Evolutionary conservation across 2,888 invertebrate genomes (phyloP), one percentile per base, ranked within the genome.

Genomic region (Epistrophe grossulariae): DNA sequence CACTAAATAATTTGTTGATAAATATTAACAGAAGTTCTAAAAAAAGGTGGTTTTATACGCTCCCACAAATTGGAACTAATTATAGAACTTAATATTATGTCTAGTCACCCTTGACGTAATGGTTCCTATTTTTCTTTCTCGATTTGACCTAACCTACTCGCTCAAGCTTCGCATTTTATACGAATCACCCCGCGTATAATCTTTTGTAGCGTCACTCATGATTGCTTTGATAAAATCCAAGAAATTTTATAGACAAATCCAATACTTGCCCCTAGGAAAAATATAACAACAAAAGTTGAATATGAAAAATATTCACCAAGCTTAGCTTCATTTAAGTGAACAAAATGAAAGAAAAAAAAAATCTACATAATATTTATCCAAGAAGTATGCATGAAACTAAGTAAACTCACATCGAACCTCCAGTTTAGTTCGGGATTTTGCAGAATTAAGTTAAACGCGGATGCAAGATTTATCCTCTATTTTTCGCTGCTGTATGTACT

Each of bases 401-500:
- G n/a, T 38, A 52, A 31, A 48, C 43, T 31, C 17, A 55, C 31
- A 71, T 71, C 66, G 28, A 76, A 50, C 66, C 17, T 66, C 59
- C 83, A 87, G 87, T 87, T 79, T 72, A 71, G 52, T 64, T 64
- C 79, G 82, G 71, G 55, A 24, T 76, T 76, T 83, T 50, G 79
- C 76, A 48, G 70, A 79, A 72, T 68, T 43, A 74, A 83, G 87
- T 87, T 79, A 66, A 68, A 60, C 79, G 64, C 76, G 77, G 76
- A 74, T 79, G 19, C 62, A 55, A 28, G 48, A 62, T 28, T 31
- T 40, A 55, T 38, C 15, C 17, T 40, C n/a, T n/a, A n/a, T n/a
- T n/a, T n/a, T 38, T 66, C 35, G n/a, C 40, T 62, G n/a, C 40
- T 62, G 15, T 2, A 11, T 9, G 3, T 15, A 5, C 70, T 15